Conservation (phyloP, 2,797 vertebrate species). For the Aplochiton taeniatus region DNA sequence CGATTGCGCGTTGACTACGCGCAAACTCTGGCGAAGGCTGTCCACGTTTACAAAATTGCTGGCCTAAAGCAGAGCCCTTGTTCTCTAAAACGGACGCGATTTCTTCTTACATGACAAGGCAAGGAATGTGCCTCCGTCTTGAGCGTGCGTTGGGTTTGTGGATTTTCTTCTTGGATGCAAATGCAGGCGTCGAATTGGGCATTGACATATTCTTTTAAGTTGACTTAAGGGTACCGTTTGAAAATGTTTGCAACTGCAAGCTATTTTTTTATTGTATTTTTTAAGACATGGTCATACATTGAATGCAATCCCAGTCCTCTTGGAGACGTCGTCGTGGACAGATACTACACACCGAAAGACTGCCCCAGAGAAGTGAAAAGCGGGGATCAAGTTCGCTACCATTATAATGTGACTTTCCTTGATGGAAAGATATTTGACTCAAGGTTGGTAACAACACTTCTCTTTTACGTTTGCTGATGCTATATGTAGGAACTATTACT, state of each 20-base stretch:
- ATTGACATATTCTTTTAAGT: too few relatives aligned
- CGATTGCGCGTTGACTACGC: too few relatives aligned
- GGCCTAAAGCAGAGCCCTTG: not conserved
- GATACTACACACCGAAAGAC: conserved; percentile 79
- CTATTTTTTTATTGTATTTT: conserved; percentile 41
- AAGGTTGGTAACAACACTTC: conserved; percentile 74
- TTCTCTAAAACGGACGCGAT: not conserved
- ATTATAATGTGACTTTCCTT: conserved; percentile 92
- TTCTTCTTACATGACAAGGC: too few relatives aligned
- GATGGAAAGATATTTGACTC: conserved; percentile 92
- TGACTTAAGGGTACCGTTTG: not conserved
- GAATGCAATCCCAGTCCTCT: conserved; percentile 83
- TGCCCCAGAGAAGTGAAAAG: conserved; percentile 85
- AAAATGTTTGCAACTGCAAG: conserved; percentile 39
- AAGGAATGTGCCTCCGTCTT: too few relatives aligned
- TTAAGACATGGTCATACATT: conserved; percentile 60
- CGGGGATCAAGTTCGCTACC: conserved; percentile 91
- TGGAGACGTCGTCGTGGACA: conserved; percentile 89
- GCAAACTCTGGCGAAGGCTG: conserved; percentile 53
- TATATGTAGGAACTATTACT: too few relatives aligned
- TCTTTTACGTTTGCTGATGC: not conserved
- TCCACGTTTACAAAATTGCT: conserved; percentile 69
- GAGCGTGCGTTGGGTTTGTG: too few relatives aligned
- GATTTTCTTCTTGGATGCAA: too few relatives aligned
- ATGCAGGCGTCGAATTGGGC: too few relatives aligned